Base-by-base conservation (phyloP, 2,888 invertebrate genomes). In the Nomada ruficornis region DNA sequence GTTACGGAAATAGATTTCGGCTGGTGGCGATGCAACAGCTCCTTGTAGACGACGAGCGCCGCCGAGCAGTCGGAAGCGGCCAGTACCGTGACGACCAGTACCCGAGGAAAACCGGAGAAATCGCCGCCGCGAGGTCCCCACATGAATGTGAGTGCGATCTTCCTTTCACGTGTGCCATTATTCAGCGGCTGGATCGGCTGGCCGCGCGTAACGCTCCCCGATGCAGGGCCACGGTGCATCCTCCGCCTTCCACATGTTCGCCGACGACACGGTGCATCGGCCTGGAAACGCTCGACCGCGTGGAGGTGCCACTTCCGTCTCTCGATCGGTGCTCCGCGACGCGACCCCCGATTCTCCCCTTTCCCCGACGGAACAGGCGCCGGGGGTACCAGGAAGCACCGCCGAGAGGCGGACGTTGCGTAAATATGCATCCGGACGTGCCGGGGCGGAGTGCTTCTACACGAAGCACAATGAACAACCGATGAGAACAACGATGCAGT, bases 111-210 rank as follows among this genome's bases (percentile, higher is more conserved):
- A 89, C 83, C 89, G 90, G 86, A 87, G 89, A 80, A 86, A 84
- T 77, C 84, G 88, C 77, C 88, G 87, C 84, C 89, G 89, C 80
- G 86, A 88, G 89, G 88, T 90, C 88, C 90, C 90, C 86, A 87
- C 85, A 92, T 92, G 92, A 92, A 90, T 89, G 92, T 92, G 92
- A 92, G 92, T 92, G 92, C 71, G 80, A 83, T 81, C 72, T 82
- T 75, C 77, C 82, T 88, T 70, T 80, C 74, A 71, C 72, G 73
- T 57, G 83, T 70, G 76, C 55, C 64, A 36, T 80, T 74, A 59
- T 64, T 70, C 68, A 36, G 63, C 72, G 2, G 47, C 65, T 72
- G 65, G 42, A 62, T 54, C 44, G 47, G 54, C 7, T n/a, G 64
- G 29, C 69, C 23, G 57, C 15, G 59, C 59, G 47, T 47, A 2